Evolutionary conservation across 2,888 invertebrate species (phyloP), one percentile per base, ranked within the genome.

Genomic region (Silvanus unidentatus): DNA sequence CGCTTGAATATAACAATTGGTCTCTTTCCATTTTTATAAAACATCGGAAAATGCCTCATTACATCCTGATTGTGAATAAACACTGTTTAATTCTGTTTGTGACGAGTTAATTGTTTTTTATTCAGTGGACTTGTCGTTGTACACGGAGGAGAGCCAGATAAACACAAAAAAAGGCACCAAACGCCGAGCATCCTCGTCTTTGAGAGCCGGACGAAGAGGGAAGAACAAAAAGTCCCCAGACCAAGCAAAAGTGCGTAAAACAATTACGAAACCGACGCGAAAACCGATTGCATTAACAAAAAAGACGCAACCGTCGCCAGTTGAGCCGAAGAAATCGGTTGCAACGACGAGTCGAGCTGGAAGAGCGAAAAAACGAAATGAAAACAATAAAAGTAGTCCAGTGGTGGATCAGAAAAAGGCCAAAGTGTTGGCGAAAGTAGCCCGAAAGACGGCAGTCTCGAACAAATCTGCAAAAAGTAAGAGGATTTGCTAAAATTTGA

Each of bases 71-170:
- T n/a, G n/a, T n/a, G n/a, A n/a, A n/a, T n/a, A n/a, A n/a, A n/a
- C n/a, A n/a, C n/a, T n/a, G n/a, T n/a, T n/a, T 5, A 22, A 22
- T 5, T 12, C 9, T 2, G 12, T 40, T 42, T 13, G 27, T 36
- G 16, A 16, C 14, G 11, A 13, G 13, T 40, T 35, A 44, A 16
- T 40, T 45, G 40, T 5, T 32, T 12, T 32, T 32, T 32, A n/a
- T 74, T 40, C 73, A 89, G 89, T 90, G 77, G 90, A 90, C 68
- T 76, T 90, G 39, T 89, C 89, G 10, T 75, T 90, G 40, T 89
- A 84, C 72, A 87, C 82, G 66, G 87, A 88, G 67, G 89, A 89
- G 72, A 85, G 88, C 45, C 89, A 89, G 70, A 71, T 89, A 52
- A 69, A 69, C 43, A 73, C 75, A 63, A 62, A 74, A 40, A 73